Base-by-base conservation (phyloP, 2,113 vertebrate species). In the Odocoileus virginianus region DNA sequence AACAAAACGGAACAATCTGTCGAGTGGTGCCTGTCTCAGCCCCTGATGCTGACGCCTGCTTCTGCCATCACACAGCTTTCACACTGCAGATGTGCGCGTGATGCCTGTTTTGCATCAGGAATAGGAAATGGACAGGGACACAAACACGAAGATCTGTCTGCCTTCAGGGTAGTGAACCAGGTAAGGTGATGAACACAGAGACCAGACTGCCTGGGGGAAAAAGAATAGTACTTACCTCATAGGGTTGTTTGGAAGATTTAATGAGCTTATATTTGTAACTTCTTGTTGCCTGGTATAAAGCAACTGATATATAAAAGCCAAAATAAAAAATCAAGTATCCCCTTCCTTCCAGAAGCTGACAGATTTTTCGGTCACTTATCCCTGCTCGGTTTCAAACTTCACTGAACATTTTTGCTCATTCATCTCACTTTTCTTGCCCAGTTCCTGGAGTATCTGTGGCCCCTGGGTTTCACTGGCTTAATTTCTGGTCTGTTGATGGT, bases 71-170 rank as follows among this genome's bases (percentile, higher is more conserved):
- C 7, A 4, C 2, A 17, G 2, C 28, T 33, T 57, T n/a, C n/a
- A 30, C 10, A 25, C 19, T 19, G 19, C 5, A 28, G 3, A 36
- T 8, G 6, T 3, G 14, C 1, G 3, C 2, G 30, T 25, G 21
- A 9, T 36, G 21, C 33, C 17, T 76, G 2, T 5, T 61, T 61
- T 57, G 52, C 58, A 43, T 1, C 19, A 57, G 60, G 3, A 13
- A 7, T 0, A 5, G 7, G 15, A 23, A 58, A 54, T 17, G 11
- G 7, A 16, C 23, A 19, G 21, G 86, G 74, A 45, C 9, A 2
- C 5, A 58, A 17, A 19, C 36, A 61, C 2, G 13, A 7, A 93
- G 23, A 11, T 8, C 6, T 7, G 17, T 28, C 12, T 43, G 57
- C 52, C 64, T 83, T 88, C 28, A 21, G 13, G 7, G 3, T 1